Percentiles rank a stretch among this genome's conserved stretches.
Conservation (phyloP, 2,888 invertebrate genomes). For the Pachycephus smyrnensis region DNA sequence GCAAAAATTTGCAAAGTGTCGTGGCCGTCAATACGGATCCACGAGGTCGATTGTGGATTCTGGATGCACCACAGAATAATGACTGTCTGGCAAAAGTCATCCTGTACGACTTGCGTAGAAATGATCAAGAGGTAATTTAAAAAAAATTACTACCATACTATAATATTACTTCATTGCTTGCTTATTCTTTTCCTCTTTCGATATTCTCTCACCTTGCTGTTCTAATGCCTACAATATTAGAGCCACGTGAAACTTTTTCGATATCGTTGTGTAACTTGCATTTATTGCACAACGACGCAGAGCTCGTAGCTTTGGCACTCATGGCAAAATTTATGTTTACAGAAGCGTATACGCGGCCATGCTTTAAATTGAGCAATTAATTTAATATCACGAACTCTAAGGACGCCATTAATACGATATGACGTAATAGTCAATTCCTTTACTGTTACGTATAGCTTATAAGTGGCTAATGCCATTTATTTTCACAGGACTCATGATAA, state of each 20-base stretch:
- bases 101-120: constrained; percentile 62
- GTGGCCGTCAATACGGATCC: constrained; percentile 63
- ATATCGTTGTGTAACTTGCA: background rate
- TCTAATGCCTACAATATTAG: background rate
- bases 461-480: background rate
- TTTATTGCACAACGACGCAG: background rate
- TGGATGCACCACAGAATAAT: constrained; percentile 62
- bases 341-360: background rate
- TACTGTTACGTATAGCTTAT: background rate
- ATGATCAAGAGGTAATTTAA: constrained; percentile 43
- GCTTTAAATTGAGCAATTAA: background rate
- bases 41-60: constrained; percentile 66
- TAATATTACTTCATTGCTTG: background rate
- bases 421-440: background rate
- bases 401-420: background rate
- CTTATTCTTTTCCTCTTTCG: background rate
- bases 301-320: background rate
- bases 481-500: background rate
- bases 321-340: background rate
- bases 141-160: constrained; percentile 2
- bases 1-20: constrained; percentile 61
- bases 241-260: background rate
- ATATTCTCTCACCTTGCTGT: background rate
- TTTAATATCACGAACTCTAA: background rate
- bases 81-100: constrained; percentile 64